Conservation (phyloP, 2,113 vertebrate species). For the Spilogale gracilis region DNA sequence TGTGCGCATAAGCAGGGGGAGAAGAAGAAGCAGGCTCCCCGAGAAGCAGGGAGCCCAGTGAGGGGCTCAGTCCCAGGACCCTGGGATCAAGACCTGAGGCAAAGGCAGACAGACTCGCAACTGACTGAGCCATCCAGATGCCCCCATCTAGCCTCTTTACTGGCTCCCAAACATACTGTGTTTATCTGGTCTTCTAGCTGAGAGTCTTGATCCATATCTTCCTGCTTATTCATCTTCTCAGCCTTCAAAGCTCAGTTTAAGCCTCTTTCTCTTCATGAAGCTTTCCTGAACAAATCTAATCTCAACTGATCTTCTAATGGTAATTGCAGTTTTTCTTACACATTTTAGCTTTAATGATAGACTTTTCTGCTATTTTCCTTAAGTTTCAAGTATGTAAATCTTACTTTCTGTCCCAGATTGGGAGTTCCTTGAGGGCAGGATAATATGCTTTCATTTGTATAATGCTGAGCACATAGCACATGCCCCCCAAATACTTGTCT, state of each 20-base stretch:
- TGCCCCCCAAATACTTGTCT: neutral
- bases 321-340: neutral
- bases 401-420: neutral
- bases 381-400: neutral
- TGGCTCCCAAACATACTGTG: neutral
- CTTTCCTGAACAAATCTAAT: neutral
- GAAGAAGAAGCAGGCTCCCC: no score
- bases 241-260: neutral
- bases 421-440: neutral
- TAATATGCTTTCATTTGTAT: neutral
- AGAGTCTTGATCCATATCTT: neutral
- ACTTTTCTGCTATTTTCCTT: neutral
- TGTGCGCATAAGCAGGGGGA: no score
- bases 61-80: no score
- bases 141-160: neutral
- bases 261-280: neutral
- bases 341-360: neutral
- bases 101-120: no score
- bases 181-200: neutral
- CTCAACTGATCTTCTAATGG: conserved; percentile 1
- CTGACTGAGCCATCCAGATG: no score
- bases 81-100: no score
- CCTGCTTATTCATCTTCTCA: neutral
- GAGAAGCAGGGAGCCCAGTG: no score
- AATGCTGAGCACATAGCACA: neutral